phyloP scores from a whole-genome alignment of 2,113 vertebrate genomes.

The Glaucidium brasilianum region DNA sequence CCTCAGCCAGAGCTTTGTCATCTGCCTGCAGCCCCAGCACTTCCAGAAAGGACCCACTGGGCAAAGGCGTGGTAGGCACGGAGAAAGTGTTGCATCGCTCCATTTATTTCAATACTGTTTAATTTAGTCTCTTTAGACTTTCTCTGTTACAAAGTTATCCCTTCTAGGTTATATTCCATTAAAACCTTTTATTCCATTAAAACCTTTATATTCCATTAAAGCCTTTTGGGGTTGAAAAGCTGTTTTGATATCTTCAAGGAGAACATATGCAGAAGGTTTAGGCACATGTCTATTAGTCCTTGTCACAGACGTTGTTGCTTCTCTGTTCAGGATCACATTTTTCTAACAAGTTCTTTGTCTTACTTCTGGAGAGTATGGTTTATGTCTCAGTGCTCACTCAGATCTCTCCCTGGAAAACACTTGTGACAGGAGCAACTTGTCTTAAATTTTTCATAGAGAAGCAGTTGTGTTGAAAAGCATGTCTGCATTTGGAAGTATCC shows the following conservation, averaged over 20 bases:
- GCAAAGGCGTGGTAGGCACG: background rate
- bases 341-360: background rate
- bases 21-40: background rate
- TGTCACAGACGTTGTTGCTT: background rate
- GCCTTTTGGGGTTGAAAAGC: background rate
- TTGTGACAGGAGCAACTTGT: background rate
- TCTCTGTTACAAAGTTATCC: background rate
- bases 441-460: background rate
- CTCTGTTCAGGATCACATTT: background rate
- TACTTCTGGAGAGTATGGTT: background rate
- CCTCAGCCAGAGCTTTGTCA: background rate
- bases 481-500: background rate
- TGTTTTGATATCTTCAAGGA: background rate
- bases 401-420: background rate
- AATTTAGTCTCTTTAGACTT: background rate
- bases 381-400: background rate
- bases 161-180: background rate
- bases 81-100: background rate
- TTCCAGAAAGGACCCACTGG: background rate
- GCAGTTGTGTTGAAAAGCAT: background rate
- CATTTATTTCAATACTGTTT: background rate
- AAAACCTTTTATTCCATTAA: background rate
- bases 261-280: background rate
- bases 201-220: background rate
- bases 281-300: background rate